These are phyloP conservation scores for Toxonevra muliebris DNA, from an alignment of 2,888 invertebrate species.

Conservation along the genomic window DNA sequence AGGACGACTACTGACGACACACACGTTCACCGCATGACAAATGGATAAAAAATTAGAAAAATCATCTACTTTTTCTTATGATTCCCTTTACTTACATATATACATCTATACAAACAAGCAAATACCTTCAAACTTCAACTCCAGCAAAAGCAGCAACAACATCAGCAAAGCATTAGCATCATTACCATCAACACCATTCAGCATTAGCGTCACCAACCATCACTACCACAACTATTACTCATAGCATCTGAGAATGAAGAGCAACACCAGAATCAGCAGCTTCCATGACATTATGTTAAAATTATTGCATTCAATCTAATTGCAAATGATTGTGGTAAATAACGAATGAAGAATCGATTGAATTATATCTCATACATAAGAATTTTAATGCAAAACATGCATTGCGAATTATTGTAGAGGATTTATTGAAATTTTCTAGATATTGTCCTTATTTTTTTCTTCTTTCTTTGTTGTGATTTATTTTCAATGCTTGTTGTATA, in stretches of 20 bases:
- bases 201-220: no score
- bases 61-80: not conserved
- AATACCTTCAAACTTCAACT: not conserved
- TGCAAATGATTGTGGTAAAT: constrained; percentile 33
- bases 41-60: constrained; percentile 20
- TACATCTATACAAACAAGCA: not conserved
- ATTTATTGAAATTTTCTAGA: no score
- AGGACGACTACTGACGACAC: no score
- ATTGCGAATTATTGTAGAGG: no score
- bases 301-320: constrained; percentile 30
- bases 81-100: not conserved
- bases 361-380: not conserved
- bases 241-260: not conserved
- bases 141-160: no score
- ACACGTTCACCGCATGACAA: not conserved
- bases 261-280: not conserved
- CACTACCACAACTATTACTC: no score
- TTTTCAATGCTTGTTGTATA: no score
- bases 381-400: not conserved
- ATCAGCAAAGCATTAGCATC: not conserved
- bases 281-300: constrained; percentile 8
- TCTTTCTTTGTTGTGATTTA: no score
- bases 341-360: not conserved
- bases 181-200: no score
- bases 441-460: no score